Percentiles rank a stretch among this genome's conserved stretches.
phyloP scores from a whole-genome alignment of 1,140 invertebrate genomes.

The Drosophila funebris region DNA sequence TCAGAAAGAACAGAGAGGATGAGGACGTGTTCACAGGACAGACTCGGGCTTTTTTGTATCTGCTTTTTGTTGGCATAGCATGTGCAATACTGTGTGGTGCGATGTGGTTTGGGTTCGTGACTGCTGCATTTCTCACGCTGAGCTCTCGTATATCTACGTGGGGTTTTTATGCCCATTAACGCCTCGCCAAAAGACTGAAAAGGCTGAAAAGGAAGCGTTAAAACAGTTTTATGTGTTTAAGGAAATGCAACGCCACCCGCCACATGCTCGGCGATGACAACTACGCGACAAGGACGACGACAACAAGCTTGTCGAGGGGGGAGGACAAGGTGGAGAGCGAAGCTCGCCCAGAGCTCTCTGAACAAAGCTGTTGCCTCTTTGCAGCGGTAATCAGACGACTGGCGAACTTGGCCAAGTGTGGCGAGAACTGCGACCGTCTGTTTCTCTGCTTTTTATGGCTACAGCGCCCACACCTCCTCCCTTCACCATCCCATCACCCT shows the following conservation, averaged over 20 bases:
- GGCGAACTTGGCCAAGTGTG: conserved; percentile 63
- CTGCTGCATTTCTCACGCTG: conserved; percentile 54
- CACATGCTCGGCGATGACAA: conserved; percentile 52
- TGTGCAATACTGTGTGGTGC: conserved; percentile 13
- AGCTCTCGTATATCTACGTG: conserved; percentile 37
- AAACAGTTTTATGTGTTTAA: conserved; percentile 70
- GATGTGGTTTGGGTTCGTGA: conserved; percentile 37
- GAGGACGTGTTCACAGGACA: not conserved
- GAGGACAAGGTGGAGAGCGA: not conserved
- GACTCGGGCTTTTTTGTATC: conserved; percentile 37
- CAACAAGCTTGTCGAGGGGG: not conserved
- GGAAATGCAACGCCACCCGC: conserved; percentile 47
- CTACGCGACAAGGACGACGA: conserved; percentile 33
- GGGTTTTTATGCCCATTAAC: conserved; percentile 61
- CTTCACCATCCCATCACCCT: not conserved
- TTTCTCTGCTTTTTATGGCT: conserved; percentile 52
- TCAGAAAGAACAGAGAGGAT: conserved; percentile 3
- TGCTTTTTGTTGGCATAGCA: conserved; percentile 53
- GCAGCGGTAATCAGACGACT: conserved; percentile 57
- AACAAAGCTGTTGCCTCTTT: not conserved
- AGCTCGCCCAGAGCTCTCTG: not conserved
- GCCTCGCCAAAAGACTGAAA: conserved; percentile 48
- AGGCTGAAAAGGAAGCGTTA: conserved; percentile 60
- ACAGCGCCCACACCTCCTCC: too few relatives aligned
- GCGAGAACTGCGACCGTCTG: conserved; percentile 55